Base-by-base conservation (phyloP, 37 sponge, comb jelly and placozoan genomes). In the Geodia barretti region DNA sequence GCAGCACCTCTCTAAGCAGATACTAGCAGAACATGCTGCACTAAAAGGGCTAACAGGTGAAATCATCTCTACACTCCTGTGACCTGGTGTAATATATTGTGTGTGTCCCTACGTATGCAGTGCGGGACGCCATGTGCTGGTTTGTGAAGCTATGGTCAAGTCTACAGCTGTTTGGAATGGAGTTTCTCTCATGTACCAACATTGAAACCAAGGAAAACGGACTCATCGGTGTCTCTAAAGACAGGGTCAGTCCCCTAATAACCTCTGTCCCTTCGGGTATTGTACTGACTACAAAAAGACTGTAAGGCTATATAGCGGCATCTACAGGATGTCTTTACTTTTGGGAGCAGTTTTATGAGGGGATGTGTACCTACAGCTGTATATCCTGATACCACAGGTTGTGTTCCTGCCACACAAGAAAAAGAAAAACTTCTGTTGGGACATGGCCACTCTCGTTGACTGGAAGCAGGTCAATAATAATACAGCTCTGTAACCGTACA, bases 131-230 rank as follows among this genome's bases (percentile, higher is more conserved):
- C 28, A 92, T 81, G 78, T 87, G 85, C 62, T 87, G 84, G 70
- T 89, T 94, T 76, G 76, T 95, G 28, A 92, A 95, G 70, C 47
- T 95, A 68, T 95, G 96, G 96, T 88, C 92, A 19, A 69, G 87
- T 5, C 62, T 89, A 42, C 85, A 90, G 28, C 75, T 90, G 37
- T 95, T 95, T 74, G 96, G 96, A 4, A 75, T 86, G 41, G 96
- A 95, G 66, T 92, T 95, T 60, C 67, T 92, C 67, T 95, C 96
- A 33, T 89, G 92, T 39, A 83, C 80, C 1, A 89, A 92, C 31
- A 24, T 79, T 31, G 80, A 78, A 2, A 86, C 84, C 64, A 92
- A 92, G 72, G 84, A 90, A 62, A 92, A 89, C 33, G 90, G 96
- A 14, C 65, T 95, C 35, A 72, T 95, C 62, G 96, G 92, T 20